Conservation (phyloP, 2,888 invertebrate species). For the Fissipunctia ypsillon region DNA sequence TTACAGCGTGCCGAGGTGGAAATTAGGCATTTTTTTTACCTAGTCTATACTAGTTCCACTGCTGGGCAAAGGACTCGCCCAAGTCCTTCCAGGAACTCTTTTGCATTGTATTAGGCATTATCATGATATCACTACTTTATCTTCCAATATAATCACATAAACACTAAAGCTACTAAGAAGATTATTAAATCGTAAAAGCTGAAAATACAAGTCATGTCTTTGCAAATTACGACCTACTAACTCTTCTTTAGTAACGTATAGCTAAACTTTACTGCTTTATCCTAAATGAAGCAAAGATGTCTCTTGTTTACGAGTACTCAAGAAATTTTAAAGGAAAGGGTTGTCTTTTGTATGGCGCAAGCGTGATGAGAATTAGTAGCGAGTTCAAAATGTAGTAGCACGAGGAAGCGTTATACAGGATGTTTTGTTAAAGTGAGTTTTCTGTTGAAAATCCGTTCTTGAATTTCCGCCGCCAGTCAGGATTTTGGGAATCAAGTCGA, state of each 20-base stretch:
- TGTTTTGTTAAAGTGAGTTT: background rate
- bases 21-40: too few relatives aligned
- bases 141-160: background rate
- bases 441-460: background rate
- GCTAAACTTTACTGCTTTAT: conserved; percentile 32
- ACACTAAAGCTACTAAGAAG: background rate
- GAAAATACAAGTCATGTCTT: background rate
- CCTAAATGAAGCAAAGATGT: conserved; percentile 24
- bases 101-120: too few relatives aligned
- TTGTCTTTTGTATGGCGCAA: conserved; percentile 12
- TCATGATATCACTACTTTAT: background rate
- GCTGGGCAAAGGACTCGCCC: too few relatives aligned
- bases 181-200: conserved; percentile 6
- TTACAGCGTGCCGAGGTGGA: too few relatives aligned
- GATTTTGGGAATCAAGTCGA: background rate
- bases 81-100: too few relatives aligned
- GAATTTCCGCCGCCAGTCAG: background rate
- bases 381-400: background rate
- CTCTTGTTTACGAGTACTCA: conserved; percentile 43
- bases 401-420: background rate
- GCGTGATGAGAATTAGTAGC: conserved; percentile 10
- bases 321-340: conserved; percentile 31
- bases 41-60: too few relatives aligned
- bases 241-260: conserved; percentile 9
- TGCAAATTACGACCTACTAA: conserved; percentile 40